Base-by-base conservation (phyloP, 1,140 invertebrate species). In the Eurosta solidaginis region DNA sequence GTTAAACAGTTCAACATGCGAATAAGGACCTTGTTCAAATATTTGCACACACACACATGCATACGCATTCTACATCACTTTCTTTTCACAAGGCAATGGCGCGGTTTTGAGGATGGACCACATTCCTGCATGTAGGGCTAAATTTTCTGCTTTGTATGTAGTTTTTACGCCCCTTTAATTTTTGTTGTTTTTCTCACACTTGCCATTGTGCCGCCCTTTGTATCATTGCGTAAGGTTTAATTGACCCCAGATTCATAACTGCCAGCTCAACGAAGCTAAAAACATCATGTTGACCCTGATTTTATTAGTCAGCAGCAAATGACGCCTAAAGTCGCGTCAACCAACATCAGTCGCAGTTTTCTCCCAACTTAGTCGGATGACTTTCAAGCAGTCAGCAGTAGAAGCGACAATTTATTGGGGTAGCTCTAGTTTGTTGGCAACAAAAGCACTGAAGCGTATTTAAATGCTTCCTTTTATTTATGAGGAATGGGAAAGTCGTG, bases 171-270 rank as follows among this genome's bases (percentile, higher is more conserved):
- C 59, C 14, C 59, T 68, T 68, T 40, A 20, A 33, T 20, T 68
- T 68, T 36, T 68, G n/a, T n/a, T n/a, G n/a, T n/a, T 36, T 68
- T 59, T 10, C 7, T n/a, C 17, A 33, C 54, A 36, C n/a, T 17
- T 7, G 1, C 33, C n/a, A 29, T n/a, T n/a, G n/a, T n/a, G n/a
- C n/a, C n/a, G n/a, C n/a, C n/a, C 7, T 20, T 3, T 14, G 36
- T 68, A 33, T 68, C 59, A 68, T 68, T 68, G 59, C 59, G 80
- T 78, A 81, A 82, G 82, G 83, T 83, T 84, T 84, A 86, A 84
- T 84, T 86, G 84, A 84, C 82, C 82, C 80, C 80, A 79, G 80
- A 76, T 83, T 81, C 84, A 84, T 83, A 82, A 84, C 80, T 63
- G 79, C 78, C 78, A 78, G 77, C 68, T 63, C 79, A 81, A 79